Percentiles rank a stretch among this genome's conserved stretches.
phyloP scores from a whole-genome alignment of 2,797 vertebrate genomes.

The Atherinosoma microstoma region DNA sequence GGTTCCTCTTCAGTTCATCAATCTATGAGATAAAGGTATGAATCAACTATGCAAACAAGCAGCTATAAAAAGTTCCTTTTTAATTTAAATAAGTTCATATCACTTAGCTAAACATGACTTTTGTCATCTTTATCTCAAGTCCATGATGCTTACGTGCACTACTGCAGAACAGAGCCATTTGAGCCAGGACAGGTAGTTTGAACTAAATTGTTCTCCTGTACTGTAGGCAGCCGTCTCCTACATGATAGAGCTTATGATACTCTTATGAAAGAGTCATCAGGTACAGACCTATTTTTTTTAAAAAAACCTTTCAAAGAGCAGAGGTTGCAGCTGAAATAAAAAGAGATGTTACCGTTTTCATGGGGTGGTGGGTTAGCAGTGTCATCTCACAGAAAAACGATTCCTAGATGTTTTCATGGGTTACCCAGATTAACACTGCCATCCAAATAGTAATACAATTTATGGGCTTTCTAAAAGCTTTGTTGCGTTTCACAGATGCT shows the following conservation, averaged over 20 bases:
- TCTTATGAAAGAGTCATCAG: no score
- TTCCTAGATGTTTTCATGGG: no score
- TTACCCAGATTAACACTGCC: neutral
- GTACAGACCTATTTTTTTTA: no score
- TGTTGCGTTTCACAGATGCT: neutral
- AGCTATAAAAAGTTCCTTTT: neutral
- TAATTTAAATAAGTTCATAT: neutral
- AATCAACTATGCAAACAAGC: neutral
- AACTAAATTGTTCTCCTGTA: conserved; percentile 38
- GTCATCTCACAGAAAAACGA: neutral
- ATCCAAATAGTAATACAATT: neutral
- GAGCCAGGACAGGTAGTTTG: conserved; percentile 34
- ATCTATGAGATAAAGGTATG: neutral
- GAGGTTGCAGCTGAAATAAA: neutral
- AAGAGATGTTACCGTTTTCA: neutral
- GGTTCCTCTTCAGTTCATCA: neutral
- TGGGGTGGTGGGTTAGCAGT: neutral
- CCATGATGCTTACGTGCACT: conserved; percentile 34
- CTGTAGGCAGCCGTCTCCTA: neutral
- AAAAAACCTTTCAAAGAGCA: neutral
- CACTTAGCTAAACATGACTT: neutral
- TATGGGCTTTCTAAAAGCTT: neutral
- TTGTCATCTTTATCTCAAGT: conserved; percentile 30
- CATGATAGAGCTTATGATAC: neutral
- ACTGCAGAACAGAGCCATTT: conserved; percentile 32